Conservation (phyloP, 2,797 vertebrate genomes). For the Aulostomus chinensis region DNA sequence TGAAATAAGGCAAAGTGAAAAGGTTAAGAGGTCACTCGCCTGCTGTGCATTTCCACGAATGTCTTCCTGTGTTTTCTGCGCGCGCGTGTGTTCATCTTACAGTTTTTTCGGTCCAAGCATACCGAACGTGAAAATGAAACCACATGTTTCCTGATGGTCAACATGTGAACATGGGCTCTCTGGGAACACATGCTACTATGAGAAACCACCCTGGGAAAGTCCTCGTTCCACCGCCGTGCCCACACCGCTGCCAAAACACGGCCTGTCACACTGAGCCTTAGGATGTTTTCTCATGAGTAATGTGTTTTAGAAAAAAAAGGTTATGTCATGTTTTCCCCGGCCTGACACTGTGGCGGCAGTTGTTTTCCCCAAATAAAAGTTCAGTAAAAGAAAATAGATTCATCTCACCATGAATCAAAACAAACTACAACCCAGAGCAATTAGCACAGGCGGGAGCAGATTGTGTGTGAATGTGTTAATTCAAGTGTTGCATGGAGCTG, state of each 20-base stretch:
- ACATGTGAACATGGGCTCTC: slow-evolving; percentile 20
- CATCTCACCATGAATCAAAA: slow-evolving; percentile 5
- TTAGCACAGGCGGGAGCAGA: slow-evolving; percentile 26
- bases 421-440: no score
- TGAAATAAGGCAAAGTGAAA: slow-evolving; percentile 43
- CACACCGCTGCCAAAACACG: slow-evolving; percentile 43
- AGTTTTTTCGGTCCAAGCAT: slow-evolving; percentile 14
- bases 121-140: slow-evolving; percentile 45
- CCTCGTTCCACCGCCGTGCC: slow-evolving; percentile 14
- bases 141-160: slow-evolving; percentile 49
- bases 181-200: slow-evolving; percentile 18
- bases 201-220: slow-evolving; percentile 53
- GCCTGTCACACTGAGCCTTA: slow-evolving; percentile 31
- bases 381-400: slow-evolving; percentile 24
- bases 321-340: slow-evolving; percentile 31
- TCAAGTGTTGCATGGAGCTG: background rate
- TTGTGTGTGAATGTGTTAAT: slow-evolving; percentile 19
- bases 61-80: slow-evolving; percentile 4
- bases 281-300: slow-evolving; percentile 49
- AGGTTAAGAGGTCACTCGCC: slow-evolving; percentile 16
- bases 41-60: slow-evolving; percentile 17
- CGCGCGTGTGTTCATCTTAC: slow-evolving; percentile 2
- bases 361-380: slow-evolving; percentile 32
- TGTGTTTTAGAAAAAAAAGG: slow-evolving; percentile 21
- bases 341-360: background rate